Percentiles rank a stretch among this genome's conserved stretches.
Conservation (phyloP, 2,888 invertebrate species). For the Frankliniella intonsa region DNA sequence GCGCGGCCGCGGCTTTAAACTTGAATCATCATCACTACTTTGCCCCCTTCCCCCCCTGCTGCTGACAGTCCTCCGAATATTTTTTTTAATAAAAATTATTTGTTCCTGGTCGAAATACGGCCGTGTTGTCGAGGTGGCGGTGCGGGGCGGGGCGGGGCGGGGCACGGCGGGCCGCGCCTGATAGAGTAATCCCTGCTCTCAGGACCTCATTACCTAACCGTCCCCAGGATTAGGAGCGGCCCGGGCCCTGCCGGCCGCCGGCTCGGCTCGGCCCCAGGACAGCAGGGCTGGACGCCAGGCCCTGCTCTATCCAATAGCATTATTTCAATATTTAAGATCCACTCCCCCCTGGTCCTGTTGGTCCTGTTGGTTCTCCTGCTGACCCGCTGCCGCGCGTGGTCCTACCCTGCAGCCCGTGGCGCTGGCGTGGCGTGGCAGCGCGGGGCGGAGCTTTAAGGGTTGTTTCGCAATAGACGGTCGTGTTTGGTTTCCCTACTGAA, state of each 20-base stretch:
- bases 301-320: neutral
- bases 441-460: no score
- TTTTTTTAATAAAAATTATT: no score
- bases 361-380: neutral
- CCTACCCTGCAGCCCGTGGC: no score
- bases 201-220: conserved; percentile 12
- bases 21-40: no score
- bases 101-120: no score
- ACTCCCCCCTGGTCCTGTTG: neutral
- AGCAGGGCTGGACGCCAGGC: neutral
- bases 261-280: neutral
- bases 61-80: no score
- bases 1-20: no score
- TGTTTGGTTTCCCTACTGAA: neutral
- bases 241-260: neutral
- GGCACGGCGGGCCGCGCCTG: neutral
- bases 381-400: neutral
- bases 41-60: no score
- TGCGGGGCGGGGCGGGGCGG: neutral
- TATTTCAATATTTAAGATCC: neutral
- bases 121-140: no score
- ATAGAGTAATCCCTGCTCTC: conserved; percentile 25
- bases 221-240: neutral
- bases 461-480: neutral
- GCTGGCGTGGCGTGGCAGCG: no score